Base-by-base conservation (phyloP, 2,797 vertebrate genomes). In the Tolypeutes matacus region DNA sequence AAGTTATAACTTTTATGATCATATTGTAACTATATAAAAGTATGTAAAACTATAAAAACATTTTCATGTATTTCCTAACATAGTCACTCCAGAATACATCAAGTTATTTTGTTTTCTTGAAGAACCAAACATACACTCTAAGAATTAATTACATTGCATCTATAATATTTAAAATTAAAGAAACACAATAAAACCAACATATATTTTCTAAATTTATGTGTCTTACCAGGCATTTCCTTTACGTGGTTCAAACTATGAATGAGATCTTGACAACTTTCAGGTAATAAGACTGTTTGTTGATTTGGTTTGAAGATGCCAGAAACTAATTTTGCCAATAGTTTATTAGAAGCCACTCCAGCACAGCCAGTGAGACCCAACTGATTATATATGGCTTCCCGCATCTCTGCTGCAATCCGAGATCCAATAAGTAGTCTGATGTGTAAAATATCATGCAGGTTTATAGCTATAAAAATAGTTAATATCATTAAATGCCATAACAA, bases 241-340 rank as follows among this genome's bases (percentile, higher is more conserved):
- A 99, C 95, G 65, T 98, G 95, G 13, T 96, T 97, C 39, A 99
- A 98, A 95, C 97, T 94, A 42, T 69, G 93, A 94, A 99, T 98
- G 25, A 99, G 98, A 93, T 98, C 97, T 13, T 91, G 91, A 67
- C 97, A 90, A 78, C 99, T 98, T 83, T 99, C 98, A 1, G 99
- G 99, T 64, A 99, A 95, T 70, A 99, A 98, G 20, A 99, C 97
- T 0, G 99, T 99, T 98, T 99, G 99, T 62, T 99, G 99, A 96
- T 99, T 99, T 76, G 99, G 99, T 97, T 99, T 99, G 95, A 99
- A 99, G 65, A 98, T 95, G 7, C 99, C 99, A 1, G 99, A 99
- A 70, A 99, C 99, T 93, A 99, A 98, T 97, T 99, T 99, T 87
- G 99, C 98, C 87, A 99, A 95, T 1, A 99, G 96, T 94, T 99